Evolutionary conservation across 1,140 invertebrate genomes (phyloP), one percentile per base, ranked within the genome.

Genomic region (Trigoniulus corallinus): DNA sequence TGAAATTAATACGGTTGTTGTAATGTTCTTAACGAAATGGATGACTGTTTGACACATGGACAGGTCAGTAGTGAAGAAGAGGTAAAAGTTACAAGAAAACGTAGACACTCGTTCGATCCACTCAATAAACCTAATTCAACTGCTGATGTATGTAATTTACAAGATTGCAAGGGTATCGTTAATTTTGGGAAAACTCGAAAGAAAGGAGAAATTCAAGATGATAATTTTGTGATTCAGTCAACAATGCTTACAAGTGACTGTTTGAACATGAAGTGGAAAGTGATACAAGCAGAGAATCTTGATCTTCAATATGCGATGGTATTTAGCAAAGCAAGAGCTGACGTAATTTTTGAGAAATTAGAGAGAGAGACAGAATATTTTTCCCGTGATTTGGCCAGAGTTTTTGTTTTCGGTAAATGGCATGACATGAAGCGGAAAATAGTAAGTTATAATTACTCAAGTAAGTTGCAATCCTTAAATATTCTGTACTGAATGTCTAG

Each of bases 381-480:
- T 52, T 70, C 66, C 15, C 74, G 72, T 41, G 71, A 77, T 52
- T 59, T 79, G 21, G 64, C 74, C 0, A 71, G 70, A 65, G 74
- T 75, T n/a, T 72, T 73, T 55, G 71, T 82, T 18, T 81, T 76
- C 61, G 79, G 79, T 2, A 80, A 79, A 65, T 73, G 74, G 64
- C 72, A 79, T 57, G 63, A 72, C 41, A 73, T 82, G 51, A 79
- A 79, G 20, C 63, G 79, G 18, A 75, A 79, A 59, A 78, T 80
- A 70, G 71, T 70, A 56, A 51, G 53, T 45, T 21, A 21, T 23
- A 15, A 21, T 22, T 52, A 25, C 18, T 37, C 34, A n/a, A 23
- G 7, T 49, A 29, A n/a, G 22, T 24, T 15, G 27, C 34, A 15
- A 48, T 54, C 3, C 54, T 29, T 3, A 20, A 18, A 34, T 54